Evolutionary conservation across 1,140 invertebrate species (phyloP).

Genomic region (Papilio xuthus): DNA sequence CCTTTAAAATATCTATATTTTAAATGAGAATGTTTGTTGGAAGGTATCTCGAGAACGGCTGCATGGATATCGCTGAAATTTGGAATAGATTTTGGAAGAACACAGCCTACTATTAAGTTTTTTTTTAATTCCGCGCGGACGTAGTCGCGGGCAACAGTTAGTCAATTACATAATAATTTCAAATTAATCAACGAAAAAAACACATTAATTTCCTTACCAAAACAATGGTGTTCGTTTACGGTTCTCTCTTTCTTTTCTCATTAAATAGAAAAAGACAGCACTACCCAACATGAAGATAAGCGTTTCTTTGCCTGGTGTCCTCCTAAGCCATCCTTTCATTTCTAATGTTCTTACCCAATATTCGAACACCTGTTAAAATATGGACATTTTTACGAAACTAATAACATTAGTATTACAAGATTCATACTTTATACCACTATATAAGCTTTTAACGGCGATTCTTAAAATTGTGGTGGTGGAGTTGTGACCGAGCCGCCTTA

Average conservation of each 20-base stretch:
- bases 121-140: too few species aligned
- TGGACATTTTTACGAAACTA: not conserved
- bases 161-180: too few species aligned
- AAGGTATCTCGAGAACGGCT: too few species aligned
- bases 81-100: too few species aligned
- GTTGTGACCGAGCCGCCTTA: not conserved
- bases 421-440: not conserved
- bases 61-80: too few species aligned
- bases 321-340: slow-evolving; percentile 75
- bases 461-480: too few species aligned
- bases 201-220: slow-evolving; percentile 66
- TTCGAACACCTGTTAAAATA: slow-evolving; percentile 70
- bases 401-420: not conserved
- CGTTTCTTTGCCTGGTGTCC: slow-evolving; percentile 69
- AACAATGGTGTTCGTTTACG: slow-evolving; percentile 71
- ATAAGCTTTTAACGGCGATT: too few species aligned
- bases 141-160: too few species aligned
- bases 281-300: slow-evolving; percentile 78
- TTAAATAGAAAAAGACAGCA: slow-evolving; percentile 77
- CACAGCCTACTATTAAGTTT: too few species aligned
- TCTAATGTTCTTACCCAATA: slow-evolving; percentile 77
- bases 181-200: not conserved
- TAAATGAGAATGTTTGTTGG: too few species aligned
- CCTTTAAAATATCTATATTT: too few species aligned
- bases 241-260: slow-evolving; percentile 75